Conservation (phyloP, 2,113 vertebrate genomes). For the Nothobranchius kuhntae region DNA sequence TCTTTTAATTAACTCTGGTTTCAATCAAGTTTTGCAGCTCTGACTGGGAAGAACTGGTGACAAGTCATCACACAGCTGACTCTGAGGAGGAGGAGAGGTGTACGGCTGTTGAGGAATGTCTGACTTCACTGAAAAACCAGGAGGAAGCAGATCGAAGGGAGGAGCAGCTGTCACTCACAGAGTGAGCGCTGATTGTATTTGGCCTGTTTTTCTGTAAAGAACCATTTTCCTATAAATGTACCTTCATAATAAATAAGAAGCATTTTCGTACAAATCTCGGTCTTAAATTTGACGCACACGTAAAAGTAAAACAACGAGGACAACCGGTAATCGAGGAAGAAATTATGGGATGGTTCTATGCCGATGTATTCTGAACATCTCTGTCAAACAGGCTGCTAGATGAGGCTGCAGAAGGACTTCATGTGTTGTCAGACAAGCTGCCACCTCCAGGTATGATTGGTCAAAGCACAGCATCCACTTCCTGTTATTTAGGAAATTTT, state of each 20-base stretch:
- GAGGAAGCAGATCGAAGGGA: conserved; percentile 41
- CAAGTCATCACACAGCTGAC: conserved; percentile 41
- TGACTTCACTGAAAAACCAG: conserved; percentile 54
- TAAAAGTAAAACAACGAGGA: not conserved
- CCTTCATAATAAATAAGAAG: not conserved
- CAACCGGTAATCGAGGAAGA: not conserved
- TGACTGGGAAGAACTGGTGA: conserved; percentile 65
- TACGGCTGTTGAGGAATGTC: conserved; percentile 42
- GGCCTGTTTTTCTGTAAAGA: not conserved
- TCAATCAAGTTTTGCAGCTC: conserved; percentile 67
- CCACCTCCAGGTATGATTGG: conserved; percentile 67
- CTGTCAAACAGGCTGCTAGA: conserved; percentile 61
- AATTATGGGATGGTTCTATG: not conserved
- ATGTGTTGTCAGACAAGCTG: conserved; percentile 68
- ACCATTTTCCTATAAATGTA: not conserved
- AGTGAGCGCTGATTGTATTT: conserved; percentile 48
- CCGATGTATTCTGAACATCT: not conserved
- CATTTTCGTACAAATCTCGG: not conserved
- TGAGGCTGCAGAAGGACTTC: conserved; percentile 70
- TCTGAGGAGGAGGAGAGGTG: conserved; percentile 56
- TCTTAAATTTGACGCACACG: not conserved
- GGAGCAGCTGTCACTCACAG: conserved; percentile 42
- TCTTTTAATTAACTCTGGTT: not conserved
- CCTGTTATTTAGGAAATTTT: not conserved
- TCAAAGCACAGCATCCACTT: not conserved